A percentile compares a stretch with the other conserved stretches of the same genome.
phyloP scores from a whole-genome alignment of 2,113 vertebrate species.

The Gobiocypris rarus region DNA sequence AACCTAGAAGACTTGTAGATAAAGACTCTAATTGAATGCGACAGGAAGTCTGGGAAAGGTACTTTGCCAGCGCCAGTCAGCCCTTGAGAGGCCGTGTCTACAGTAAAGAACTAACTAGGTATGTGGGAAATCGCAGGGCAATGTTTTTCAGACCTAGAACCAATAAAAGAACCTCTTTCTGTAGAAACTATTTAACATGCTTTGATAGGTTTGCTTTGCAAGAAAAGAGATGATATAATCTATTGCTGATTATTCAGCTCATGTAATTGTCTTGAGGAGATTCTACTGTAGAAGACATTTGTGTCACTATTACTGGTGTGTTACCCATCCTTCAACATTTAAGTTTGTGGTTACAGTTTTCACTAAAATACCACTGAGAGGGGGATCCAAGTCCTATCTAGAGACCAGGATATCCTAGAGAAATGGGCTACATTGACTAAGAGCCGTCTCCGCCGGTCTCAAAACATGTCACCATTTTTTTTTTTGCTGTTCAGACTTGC shows the following conservation, averaged over 20 bases:
- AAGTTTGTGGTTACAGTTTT: too few relatives aligned
- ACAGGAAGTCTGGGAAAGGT: slow-evolving; percentile 76
- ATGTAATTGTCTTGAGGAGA: neutral
- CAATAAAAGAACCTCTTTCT: neutral
- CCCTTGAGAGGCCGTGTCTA: slow-evolving; percentile 36
- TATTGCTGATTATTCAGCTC: neutral
- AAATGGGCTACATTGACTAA: neutral
- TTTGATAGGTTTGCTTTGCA: neutral
- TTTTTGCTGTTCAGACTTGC: too few relatives aligned
- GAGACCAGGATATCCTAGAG: neutral
- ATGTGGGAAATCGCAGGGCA: slow-evolving; percentile 39
- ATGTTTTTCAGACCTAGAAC: slow-evolving; percentile 10
- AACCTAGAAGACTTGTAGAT: slow-evolving; percentile 67
- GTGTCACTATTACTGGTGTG: neutral
- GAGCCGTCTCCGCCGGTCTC: too few relatives aligned
- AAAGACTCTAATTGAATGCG: slow-evolving; percentile 74
- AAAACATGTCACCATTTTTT: too few relatives aligned
- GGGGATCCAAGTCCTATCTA: neutral
- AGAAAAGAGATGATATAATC: neutral
- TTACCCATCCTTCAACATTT: neutral
- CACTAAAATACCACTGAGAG: too few relatives aligned
- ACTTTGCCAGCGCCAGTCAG: slow-evolving; percentile 64
- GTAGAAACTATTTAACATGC: neutral
- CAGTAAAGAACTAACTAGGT: slow-evolving; percentile 17
- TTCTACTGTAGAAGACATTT: neutral